These are phyloP conservation scores for Taurulus bubalis DNA, from an alignment of 2,113 vertebrate species.

Conservation along the genomic window DNA sequence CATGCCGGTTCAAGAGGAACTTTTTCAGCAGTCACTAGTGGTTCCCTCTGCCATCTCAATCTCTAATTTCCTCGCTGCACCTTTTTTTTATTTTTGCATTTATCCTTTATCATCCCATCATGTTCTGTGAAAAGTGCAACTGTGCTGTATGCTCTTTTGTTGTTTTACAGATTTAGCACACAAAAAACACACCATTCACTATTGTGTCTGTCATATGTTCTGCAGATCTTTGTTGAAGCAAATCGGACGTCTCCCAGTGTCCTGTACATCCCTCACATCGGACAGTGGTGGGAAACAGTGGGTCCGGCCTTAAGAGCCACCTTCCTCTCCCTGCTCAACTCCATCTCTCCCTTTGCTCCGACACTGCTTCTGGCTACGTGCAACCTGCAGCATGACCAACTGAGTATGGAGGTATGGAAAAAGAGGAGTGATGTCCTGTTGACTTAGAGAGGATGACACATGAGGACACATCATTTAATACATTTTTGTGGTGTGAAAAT, in stretches of 20 bases:
- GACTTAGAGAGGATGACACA: not conserved
- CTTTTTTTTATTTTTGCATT: not conserved
- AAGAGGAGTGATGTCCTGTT: not conserved
- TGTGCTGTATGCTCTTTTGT: not conserved
- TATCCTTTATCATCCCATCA: not conserved
- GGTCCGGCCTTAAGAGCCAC: conserved; percentile 88
- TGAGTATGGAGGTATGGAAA: conserved; percentile 77
- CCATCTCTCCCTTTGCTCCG: conserved; percentile 92
- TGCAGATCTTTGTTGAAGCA: conserved; percentile 91
- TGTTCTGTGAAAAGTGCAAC: not conserved
- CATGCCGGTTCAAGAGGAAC: not conserved
- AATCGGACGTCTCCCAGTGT: conserved; percentile 94
- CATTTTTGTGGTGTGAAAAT: not conserved
- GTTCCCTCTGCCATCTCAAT: not conserved
- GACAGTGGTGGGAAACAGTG: conserved; percentile 94
- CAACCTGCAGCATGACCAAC: conserved; percentile 73
- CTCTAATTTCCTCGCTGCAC: not conserved
- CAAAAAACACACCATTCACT: not conserved
- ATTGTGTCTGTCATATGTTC: conserved; percentile 11
- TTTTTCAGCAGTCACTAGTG: not conserved
- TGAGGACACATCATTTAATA: not conserved
- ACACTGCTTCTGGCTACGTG: conserved; percentile 93
- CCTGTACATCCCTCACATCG: conserved; percentile 92
- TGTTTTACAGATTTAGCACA: not conserved
- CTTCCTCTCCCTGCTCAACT: conserved; percentile 89